Conservation (phyloP, 2,888 invertebrate species). For the Entomobrya multifasciata region DNA sequence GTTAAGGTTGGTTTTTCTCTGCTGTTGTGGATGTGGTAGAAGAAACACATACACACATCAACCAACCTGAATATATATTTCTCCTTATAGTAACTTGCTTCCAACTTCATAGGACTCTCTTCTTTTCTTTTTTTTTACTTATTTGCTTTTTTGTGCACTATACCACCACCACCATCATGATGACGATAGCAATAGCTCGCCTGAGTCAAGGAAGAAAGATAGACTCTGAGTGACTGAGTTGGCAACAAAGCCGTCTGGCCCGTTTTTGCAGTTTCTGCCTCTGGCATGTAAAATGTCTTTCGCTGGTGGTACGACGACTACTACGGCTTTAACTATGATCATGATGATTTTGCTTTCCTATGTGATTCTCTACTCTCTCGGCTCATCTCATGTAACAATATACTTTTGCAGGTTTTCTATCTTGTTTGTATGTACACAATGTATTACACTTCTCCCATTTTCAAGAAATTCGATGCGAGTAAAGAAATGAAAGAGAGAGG, state of each 20-base stretch:
- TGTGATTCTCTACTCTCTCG: not conserved
- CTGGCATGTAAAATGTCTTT: slow-evolving; percentile 64
- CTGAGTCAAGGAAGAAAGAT: slow-evolving; percentile 64
- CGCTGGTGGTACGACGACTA: slow-evolving; percentile 27
- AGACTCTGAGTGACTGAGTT: slow-evolving; percentile 76
- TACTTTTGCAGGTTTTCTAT: not conserved
- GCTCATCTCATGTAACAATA: not conserved
- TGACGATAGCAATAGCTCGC: slow-evolving; percentile 52
- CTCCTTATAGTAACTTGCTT: too few species aligned
- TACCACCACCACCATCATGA: slow-evolving; percentile 40
- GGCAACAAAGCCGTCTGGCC: slow-evolving; percentile 79
- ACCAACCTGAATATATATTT: not conserved
- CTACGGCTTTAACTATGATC: slow-evolving; percentile 9
- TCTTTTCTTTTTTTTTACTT: slow-evolving; percentile 35
- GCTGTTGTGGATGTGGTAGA: slow-evolving; percentile 49
- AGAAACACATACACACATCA: not conserved
- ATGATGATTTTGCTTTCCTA: slow-evolving; percentile 35
- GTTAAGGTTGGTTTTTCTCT: slow-evolving; percentile 43
- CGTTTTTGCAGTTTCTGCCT: slow-evolving; percentile 76
- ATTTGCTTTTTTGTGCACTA: slow-evolving; percentile 22
- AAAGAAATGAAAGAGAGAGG: not conserved
- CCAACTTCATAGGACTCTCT: not conserved
- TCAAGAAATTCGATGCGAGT: slow-evolving; percentile 30
- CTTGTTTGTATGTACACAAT: not conserved
- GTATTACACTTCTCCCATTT: not conserved